Evolutionary conservation across 1,140 invertebrate genomes (phyloP).

Genomic region (Rhysida immarginata): DNA sequence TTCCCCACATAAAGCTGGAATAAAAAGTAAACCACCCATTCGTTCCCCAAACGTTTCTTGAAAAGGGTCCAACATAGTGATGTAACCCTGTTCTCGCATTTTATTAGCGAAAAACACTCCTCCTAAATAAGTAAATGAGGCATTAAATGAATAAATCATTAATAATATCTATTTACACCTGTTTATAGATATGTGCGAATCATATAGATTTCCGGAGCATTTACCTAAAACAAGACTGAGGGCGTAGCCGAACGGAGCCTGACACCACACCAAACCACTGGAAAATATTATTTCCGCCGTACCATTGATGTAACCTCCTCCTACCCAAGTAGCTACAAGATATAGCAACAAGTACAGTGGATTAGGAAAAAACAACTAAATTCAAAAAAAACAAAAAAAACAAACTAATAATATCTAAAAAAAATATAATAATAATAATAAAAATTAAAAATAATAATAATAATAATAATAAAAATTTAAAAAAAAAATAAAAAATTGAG

Average conservation of each 20-base stretch:
- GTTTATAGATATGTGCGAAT: too few relatives aligned
- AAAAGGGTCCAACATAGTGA: constrained; percentile 97
- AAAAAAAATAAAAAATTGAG: constrained; percentile 6
- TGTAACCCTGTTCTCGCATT: constrained; percentile 92
- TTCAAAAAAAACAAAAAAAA: too few relatives aligned
- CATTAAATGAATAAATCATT: too few relatives aligned
- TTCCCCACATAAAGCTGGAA: constrained; percentile 92
- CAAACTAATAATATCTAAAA: too few relatives aligned
- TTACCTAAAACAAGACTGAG: constrained; percentile 81
- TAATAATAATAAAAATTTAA: constrained; percentile 8
- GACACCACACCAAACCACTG: constrained; percentile 81
- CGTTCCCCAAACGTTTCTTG: constrained; percentile 88
- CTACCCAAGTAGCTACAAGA: constrained; percentile 82
- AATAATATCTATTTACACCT: too few relatives aligned
- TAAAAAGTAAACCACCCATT: constrained; percentile 90
- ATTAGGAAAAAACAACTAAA: constrained; percentile 17
- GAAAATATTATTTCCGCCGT: constrained; percentile 92
- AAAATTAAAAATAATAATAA: constrained; percentile 10
- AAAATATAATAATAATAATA: neutral
- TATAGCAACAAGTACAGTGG: constrained; percentile 19
- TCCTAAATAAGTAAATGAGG: constrained; percentile 40
- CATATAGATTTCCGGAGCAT: too few relatives aligned
- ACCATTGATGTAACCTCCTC: constrained; percentile 96
- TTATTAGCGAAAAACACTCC: constrained; percentile 95
- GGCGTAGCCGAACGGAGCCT: constrained; percentile 94